Base-by-base conservation (phyloP, 2,888 invertebrate genomes). In the Chrysolina oricalcia region DNA sequence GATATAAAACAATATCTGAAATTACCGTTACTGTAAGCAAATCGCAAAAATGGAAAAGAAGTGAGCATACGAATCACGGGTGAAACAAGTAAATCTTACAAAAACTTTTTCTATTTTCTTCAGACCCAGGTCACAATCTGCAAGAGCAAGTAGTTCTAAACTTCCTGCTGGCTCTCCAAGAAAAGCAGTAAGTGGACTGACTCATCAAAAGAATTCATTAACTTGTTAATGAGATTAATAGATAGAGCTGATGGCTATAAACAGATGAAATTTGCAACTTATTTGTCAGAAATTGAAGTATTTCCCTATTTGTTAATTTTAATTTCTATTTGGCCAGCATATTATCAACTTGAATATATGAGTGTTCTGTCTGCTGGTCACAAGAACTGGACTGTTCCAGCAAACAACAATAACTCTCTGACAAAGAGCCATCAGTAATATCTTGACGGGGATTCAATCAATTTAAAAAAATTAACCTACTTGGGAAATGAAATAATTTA, bases 161-260 rank as follows among this genome's bases (percentile, higher is more conserved):
- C 56, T 19, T 23, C 19, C 23, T 23, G 13, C 13, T 5, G 13
- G 56, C 21, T 59, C 59, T 59, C 35, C 59, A 35, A 59, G 10
- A n/a, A 59, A 59, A n/a, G 9, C 59, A n/a, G 59, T 59, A n/a
- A 27, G 59, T 59, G 13, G 5, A 56, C 21, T 56, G 19, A 48
- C 17, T 11, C 15, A 19, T 21, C 9, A 15, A 50, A 15, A 48
- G 15, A n/a, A 17, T 15, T 48, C 13, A 53, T 53, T 21, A 53
- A 53, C 17, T 17, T 17, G 6, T 2, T 15, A 50, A 10, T 15
- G 6, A 10, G 1, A 56, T 21, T 23, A 35, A 6, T 35, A 35
- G 35, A 0, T 46, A 13, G 6, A 43, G 15, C 15, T 15, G 43
- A 43, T 43, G 15, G 15, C 15, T 43, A 43, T 8, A 10, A 15